A percentile compares a stretch with the other conserved stretches of the same genome.
Conservation (phyloP, 1,140 invertebrate species). For the Drosophila biarmipes region DNA sequence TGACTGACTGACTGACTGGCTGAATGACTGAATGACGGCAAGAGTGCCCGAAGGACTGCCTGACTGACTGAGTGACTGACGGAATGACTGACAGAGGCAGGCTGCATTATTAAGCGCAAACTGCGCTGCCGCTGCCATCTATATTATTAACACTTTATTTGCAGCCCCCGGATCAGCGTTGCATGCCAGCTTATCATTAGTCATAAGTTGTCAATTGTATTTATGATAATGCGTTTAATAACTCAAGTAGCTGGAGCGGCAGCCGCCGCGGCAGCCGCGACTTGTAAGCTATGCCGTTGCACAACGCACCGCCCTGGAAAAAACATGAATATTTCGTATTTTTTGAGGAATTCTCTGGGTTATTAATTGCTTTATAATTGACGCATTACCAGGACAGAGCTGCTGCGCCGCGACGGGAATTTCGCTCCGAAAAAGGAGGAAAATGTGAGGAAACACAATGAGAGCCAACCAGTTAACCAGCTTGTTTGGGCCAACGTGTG, state of each 20-base stretch:
- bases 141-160: constrained; percentile 83
- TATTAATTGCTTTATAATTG: constrained; percentile 55
- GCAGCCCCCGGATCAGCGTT: constrained; percentile 48
- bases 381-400: constrained; percentile 24
- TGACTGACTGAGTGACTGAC: constrained; percentile 25
- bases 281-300: constrained; percentile 54
- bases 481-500: constrained; percentile 74
- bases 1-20: constrained; percentile 39
- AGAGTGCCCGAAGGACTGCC: constrained; percentile 34
- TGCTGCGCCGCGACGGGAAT: constrained; percentile 32
- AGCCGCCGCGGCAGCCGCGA: background rate
- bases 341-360: constrained; percentile 42
- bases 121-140: constrained; percentile 75
- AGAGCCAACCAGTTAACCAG: constrained; percentile 43
- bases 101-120: constrained; percentile 81
- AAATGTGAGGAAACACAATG: constrained; percentile 26
- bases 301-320: constrained; percentile 34
- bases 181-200: constrained; percentile 82
- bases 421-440: constrained; percentile 29
- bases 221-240: constrained; percentile 83
- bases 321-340: constrained; percentile 26
- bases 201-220: constrained; percentile 83
- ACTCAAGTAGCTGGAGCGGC: constrained; percentile 71
- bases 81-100: constrained; percentile 51
- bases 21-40: constrained; percentile 6